Percentiles rank a stretch among this genome's conserved stretches.
phyloP scores from a whole-genome alignment of 1,140 invertebrate species.

The Eupristina koningsbergeri region DNA sequence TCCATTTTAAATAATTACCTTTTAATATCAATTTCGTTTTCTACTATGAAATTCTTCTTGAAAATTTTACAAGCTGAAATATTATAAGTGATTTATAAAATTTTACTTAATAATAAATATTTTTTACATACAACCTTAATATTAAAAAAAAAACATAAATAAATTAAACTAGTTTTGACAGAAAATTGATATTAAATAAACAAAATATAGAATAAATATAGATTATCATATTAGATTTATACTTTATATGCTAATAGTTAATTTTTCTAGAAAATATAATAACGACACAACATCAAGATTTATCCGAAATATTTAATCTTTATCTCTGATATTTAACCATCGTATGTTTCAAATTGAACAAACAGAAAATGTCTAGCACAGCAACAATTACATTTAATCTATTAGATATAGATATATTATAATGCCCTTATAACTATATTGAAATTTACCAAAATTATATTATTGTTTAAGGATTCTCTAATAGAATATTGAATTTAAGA shows the following conservation, averaged over 20 bases:
- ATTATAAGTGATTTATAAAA: no score
- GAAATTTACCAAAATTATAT: constrained; percentile 23
- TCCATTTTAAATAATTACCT: no score
- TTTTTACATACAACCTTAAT: no score
- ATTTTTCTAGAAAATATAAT: not conserved
- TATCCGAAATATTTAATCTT: not conserved
- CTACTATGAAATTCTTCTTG: no score
- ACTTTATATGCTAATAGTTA: not conserved
- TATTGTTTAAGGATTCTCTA: constrained; percentile 26
- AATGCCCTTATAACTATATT: not conserved
- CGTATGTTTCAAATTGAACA: not conserved
- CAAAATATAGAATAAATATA: not conserved
- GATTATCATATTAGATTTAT: not conserved
- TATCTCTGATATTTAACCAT: not conserved
- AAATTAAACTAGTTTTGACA: no score
- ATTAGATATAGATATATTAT: not conserved
- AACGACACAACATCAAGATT: not conserved
- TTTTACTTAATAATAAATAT: no score
- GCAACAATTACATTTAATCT: constrained; percentile 20
- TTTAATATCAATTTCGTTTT: no score
- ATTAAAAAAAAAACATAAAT: no score
- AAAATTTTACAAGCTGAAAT: no score
- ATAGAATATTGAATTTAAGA: constrained; percentile 17
- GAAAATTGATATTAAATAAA: no score
- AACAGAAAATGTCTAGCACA: constrained; percentile 11